Conservation (phyloP, 1,140 invertebrate genomes). For the Protaetia brevitarsis region DNA sequence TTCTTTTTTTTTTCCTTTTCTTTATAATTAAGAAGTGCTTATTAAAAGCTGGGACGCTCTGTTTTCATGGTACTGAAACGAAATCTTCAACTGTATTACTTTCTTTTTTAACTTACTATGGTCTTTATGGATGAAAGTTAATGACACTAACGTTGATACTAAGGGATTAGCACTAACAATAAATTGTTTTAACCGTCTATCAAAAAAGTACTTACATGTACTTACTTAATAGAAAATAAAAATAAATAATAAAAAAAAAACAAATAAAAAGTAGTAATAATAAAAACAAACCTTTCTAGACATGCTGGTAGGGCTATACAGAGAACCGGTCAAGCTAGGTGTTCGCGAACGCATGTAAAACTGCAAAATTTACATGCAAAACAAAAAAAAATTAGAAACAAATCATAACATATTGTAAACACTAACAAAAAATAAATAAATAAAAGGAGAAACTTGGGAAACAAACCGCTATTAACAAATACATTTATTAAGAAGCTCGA, state of each 20-base stretch:
- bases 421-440: neutral
- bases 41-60: no score
- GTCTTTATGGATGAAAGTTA: no score
- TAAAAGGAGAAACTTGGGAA: constrained; percentile 17
- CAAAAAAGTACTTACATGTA: no score
- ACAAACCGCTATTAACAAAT: constrained; percentile 19
- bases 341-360: constrained; percentile 89
- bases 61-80: no score
- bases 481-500: neutral
- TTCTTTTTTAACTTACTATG: no score
- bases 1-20: no score
- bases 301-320: constrained; percentile 86
- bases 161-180: no score
- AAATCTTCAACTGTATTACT: no score
- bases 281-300: constrained; percentile 77
- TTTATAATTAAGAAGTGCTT: no score
- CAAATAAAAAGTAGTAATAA: neutral
- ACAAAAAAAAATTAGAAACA: constrained; percentile 42
- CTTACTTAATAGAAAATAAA: constrained; percentile 13
- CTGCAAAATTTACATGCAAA: constrained; percentile 60
- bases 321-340: constrained; percentile 82
- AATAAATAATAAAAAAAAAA: constrained; percentile 43
- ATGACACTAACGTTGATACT: no score
- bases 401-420: constrained; percentile 31
- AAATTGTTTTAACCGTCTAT: no score